A percentile compares a stretch with the other conserved stretches of the same genome.
These are phyloP conservation scores for Torymus auratus DNA, from an alignment of 2,888 invertebrate species.

Conservation along the genomic window DNA sequence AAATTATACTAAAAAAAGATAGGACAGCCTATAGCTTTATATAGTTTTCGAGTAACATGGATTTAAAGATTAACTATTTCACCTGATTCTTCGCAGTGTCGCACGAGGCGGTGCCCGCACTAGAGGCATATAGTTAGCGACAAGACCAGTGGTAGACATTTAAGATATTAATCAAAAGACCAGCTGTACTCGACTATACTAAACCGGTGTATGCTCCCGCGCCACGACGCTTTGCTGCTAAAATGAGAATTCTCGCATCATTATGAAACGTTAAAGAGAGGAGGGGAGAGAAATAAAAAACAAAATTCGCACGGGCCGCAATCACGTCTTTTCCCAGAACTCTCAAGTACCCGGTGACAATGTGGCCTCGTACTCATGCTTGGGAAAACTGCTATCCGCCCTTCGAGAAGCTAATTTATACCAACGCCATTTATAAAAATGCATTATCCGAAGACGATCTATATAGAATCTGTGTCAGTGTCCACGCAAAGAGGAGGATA, in stretches of 20 bases:
- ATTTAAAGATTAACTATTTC: too few relatives aligned
- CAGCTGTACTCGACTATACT: too few relatives aligned
- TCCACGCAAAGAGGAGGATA: neutral
- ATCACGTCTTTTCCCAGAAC: slow-evolving; percentile 42
- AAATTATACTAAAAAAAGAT: too few relatives aligned
- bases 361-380: slow-evolving; percentile 9
- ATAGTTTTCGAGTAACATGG: too few relatives aligned
- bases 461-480: slow-evolving; percentile 30
- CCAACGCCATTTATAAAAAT: slow-evolving; percentile 1
- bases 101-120: too few relatives aligned
- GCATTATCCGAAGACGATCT: neutral
- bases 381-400: slow-evolving; percentile 22
- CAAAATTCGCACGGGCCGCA: slow-evolving; percentile 1
- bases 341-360: slow-evolving; percentile 32
- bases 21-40: too few relatives aligned
- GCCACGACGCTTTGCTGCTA: neutral
- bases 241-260: slow-evolving; percentile 47
- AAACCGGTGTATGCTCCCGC: too few relatives aligned
- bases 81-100: too few relatives aligned
- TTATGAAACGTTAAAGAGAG: neutral
- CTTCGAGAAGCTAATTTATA: slow-evolving; percentile 43
- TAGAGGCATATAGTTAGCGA: too few relatives aligned
- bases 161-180: too few relatives aligned
- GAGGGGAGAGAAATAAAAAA: neutral
- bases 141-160: too few relatives aligned